Conservation (phyloP, 2,888 invertebrate species). For the Macrosiphum euphorbiae region DNA sequence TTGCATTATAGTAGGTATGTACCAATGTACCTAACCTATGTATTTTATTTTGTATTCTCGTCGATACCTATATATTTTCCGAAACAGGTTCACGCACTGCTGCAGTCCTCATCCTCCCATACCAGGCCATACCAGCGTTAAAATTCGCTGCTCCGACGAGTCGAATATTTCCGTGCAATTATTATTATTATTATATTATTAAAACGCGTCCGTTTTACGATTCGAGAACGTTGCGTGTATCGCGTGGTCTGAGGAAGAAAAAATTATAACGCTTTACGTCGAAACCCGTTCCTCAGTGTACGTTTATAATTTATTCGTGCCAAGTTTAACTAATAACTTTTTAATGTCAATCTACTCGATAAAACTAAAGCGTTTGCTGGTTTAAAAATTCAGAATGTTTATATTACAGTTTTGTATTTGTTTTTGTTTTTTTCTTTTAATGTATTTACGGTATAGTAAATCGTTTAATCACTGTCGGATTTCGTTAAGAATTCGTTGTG, state of each 20-base stretch:
- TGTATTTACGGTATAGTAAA: background rate
- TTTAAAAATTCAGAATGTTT: background rate
- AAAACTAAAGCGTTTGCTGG: background rate
- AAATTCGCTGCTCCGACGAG: conserved; percentile 2
- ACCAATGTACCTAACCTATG: background rate
- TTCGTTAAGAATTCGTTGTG: background rate
- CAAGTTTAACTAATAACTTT: background rate
- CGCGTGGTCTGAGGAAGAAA: background rate
- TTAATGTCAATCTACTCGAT: conserved; percentile 11
- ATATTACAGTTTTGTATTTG: background rate
- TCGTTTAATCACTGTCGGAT: background rate
- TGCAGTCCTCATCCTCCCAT: background rate
- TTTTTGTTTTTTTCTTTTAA: background rate
- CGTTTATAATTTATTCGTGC: background rate
- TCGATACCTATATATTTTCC: background rate
- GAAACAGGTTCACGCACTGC: conserved; percentile 1
- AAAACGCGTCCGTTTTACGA: background rate
- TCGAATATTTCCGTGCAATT: conserved; percentile 5
- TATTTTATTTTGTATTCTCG: background rate
- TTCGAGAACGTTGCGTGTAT: conserved; percentile 4
- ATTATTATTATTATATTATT: background rate
- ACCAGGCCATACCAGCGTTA: background rate
- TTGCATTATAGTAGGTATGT: background rate
- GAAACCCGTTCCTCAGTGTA: background rate
- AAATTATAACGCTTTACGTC: background rate